phyloP scores from a whole-genome alignment of 2,113 vertebrate species.

The Theristicus caerulescens region DNA sequence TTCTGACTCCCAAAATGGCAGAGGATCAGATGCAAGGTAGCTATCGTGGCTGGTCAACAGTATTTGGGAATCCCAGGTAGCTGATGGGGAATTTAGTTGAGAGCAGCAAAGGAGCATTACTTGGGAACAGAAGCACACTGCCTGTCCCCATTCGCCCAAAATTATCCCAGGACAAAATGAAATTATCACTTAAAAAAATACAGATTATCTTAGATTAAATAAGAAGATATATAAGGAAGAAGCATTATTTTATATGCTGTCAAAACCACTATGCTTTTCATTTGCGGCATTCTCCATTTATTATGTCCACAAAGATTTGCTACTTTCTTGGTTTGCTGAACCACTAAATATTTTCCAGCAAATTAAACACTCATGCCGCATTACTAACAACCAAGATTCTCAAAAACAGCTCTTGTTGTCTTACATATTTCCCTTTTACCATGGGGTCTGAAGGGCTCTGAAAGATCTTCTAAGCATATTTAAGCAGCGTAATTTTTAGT shows the following conservation, averaged over 20 bases:
- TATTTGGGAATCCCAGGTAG: neutral
- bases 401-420: neutral
- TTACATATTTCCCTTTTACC: neutral
- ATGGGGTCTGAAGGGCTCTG: neutral
- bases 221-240: neutral
- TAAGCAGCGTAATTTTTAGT: neutral
- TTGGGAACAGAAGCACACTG: neutral
- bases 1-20: neutral
- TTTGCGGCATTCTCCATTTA: neutral
- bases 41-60: neutral
- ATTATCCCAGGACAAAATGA: neutral
- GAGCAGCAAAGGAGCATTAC: rapidly evolving
- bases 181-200: neutral
- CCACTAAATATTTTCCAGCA: slow-evolving; percentile 38
- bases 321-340: slow-evolving; percentile 28
- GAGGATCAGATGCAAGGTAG: neutral
- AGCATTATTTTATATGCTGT: neutral
- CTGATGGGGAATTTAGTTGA: neutral
- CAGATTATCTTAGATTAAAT: neutral
- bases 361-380: neutral
- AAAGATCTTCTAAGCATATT: neutral
- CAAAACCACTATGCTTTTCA: neutral
- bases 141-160: neutral
- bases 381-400: neutral
- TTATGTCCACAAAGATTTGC: slow-evolving; percentile 1